Evolutionary conservation across 1,140 invertebrate genomes (phyloP), one percentile per base, ranked within the genome.

Genomic region (Drosophila insularis): DNA sequence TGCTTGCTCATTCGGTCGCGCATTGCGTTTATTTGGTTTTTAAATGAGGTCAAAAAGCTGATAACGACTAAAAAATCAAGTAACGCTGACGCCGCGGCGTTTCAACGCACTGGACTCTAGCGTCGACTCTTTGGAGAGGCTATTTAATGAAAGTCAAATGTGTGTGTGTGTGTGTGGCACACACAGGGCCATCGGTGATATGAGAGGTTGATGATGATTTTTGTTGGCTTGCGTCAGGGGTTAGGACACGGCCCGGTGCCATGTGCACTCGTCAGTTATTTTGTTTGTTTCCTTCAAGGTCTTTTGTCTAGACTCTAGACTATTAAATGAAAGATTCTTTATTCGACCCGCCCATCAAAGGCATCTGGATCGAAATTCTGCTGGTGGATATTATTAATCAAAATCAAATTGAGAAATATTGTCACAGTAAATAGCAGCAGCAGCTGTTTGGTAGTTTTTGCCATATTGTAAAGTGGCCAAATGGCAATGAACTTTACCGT

Each of bases 401-500:
- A 59, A 59, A 39, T 62, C 27, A 17, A 58, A 50, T 50, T 58
- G 55, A 58, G 13, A 61, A 61, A 63, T 63, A 23, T 43, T 50
- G 43, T 50, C 43, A 50, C 7, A 4, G 43, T 17, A 50, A 71
- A 37, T 11, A 37, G 11, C 35, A 37, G 11, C 2, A 37, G 11
- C 81, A 89, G 84, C 80, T 89, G 85, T 2, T 46, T 17, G 43
- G 7, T 46, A 46, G 85, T 89, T 89, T 89, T 89, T 89, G 85
- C 74, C 67, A 67, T 39, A 71, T 72, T 71, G 72, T 75, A 43
- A 37, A 61, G 58, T 63, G 62, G 35, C 21, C 50, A 73, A 89
- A 89, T 84, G 84, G 84, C 84, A 89, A 89, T 89, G 85, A 89
- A 89, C 84, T 89, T 89, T 82, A 82, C 82, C 82, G 81, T 81